Evolutionary conservation across 2,113 vertebrate species (phyloP), one percentile per base, ranked within the genome.

Genomic region (Melanerpes aurifrons): DNA sequence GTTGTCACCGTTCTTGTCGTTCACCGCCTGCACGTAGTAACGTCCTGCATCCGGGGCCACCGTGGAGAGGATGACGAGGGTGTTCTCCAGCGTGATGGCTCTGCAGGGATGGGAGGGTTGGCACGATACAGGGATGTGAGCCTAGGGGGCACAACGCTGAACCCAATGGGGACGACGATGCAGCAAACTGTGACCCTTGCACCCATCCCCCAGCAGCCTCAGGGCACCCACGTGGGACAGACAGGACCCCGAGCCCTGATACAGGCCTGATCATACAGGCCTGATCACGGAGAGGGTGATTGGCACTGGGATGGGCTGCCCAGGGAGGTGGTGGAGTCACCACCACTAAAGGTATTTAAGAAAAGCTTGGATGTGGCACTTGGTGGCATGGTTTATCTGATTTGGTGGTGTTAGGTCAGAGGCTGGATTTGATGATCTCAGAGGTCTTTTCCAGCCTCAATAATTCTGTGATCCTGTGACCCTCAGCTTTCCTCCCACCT

Each of bases 1-100:
- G 98, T 99, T 99, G 92, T 99, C 99, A 3, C 99, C 99, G 0
- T 99, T 99, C 97, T 99, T 99, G 98, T 99, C 99, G 0, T 99
- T 99, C 22, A 99, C 99, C 0, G 99, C 99, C 95, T 99, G 99
- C 82, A 99, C 99, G 6, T 99, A 99, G 97, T 99, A 99, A 15
- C 98, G 98, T 1, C 99, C 99, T 0, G 98, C 98, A 0, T 99
- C 99, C 0, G 99, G 99, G 3, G 99, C 99, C 96, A 99, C 99
- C 0, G 98, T 98, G 6, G 99, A 99, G 95, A 99, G 98, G 97
- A 99, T 99, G 89, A 99, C 99, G 24, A 99, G 98, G 2, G 99
- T 99, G 97, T 99, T 99, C 94, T 99, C 99, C 98, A 99, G 97
- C 1, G 99, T 99, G 96, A 99, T 99, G 94, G 99, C 99, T 95